Evolutionary conservation across 1,140 invertebrate species (phyloP), one percentile per base, ranked within the genome.

Genomic region (Aethina tumida): DNA sequence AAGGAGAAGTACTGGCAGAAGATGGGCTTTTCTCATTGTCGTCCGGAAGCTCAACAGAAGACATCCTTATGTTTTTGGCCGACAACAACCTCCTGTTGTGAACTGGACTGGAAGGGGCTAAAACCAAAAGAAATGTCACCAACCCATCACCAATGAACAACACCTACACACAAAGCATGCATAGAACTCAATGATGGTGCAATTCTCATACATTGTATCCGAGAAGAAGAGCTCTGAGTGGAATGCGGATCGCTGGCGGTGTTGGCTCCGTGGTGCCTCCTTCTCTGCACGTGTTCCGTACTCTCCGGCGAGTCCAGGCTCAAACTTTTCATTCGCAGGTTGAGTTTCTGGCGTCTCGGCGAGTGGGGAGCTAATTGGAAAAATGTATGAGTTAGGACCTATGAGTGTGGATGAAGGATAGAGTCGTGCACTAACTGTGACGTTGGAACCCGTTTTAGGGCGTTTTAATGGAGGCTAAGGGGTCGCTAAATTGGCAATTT

Each of bases 261-360:
- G 15, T 68, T 68, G 12, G 63, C 66, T 47, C 31, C 69, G 61
- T 26, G 68, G 60, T 43, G 68, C 53, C 86, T 73, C 49, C 89
- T 72, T 50, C 88, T 65, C 64, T 84, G 81, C 25, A 75, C 73
- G 53, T 87, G 83, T 64, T 92, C 87, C 12, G 85, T 81, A 37
- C 87, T 87, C 65, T 97, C 92, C 13, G 91, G 90, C 7, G 89
- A 93, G 63, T 97, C 93, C 73, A 97, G 65, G 24, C 91, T 96
- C 51, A 97, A 78, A 61, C 88, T 93, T 74, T 97, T 97, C 92
- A 96, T 96, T 54, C 93, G 77, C 63, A 95, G 77, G 68, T 94
- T 95, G 65, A 97, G 73, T 68, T 93, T 89, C 73, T 94, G 89
- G 39, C 90, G 78, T 60, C 90, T 79, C 50, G 92, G 92, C 65